phyloP scores from a whole-genome alignment of 2,797 vertebrate species.

The Crypturellus tataupa region DNA sequence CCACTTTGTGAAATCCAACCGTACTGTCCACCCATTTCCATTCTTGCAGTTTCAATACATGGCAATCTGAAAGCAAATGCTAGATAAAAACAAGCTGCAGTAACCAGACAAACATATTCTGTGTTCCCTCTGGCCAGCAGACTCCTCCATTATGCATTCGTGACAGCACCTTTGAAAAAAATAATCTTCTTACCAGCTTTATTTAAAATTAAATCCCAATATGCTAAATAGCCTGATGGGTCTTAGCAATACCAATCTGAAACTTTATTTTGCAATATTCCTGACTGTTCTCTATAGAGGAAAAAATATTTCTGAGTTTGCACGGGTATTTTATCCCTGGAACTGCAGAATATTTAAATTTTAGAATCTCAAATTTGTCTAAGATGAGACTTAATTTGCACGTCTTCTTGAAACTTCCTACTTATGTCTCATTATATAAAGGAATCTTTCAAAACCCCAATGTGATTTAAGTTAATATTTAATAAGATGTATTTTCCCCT shows the following conservation, averaged over 20 bases:
- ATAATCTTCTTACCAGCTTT: neutral
- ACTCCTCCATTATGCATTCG: neutral
- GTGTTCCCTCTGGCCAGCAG: neutral
- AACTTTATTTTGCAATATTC: neutral
- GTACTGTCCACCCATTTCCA: neutral
- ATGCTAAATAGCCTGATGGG: neutral
- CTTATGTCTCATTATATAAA: neutral
- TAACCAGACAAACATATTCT: neutral
- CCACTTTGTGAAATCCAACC: neutral
- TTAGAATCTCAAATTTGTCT: neutral
- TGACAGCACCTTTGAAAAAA: neutral
- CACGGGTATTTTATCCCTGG: neutral
- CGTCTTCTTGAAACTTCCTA: neutral
- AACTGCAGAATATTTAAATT: neutral
- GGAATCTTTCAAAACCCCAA: neutral
- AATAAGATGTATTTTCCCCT: neutral
- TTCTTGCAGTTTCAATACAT: neutral
- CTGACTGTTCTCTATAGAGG: neutral
- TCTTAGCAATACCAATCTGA: neutral
- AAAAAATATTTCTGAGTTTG: neutral
- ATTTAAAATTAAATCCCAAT: neutral
- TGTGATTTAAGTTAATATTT: neutral
- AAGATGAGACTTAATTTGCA: neutral
- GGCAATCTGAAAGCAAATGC: neutral
- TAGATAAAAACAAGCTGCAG: neutral